Conservation (phyloP, 2,888 invertebrate genomes). For the Paralinhomoeus sp. region DNA sequence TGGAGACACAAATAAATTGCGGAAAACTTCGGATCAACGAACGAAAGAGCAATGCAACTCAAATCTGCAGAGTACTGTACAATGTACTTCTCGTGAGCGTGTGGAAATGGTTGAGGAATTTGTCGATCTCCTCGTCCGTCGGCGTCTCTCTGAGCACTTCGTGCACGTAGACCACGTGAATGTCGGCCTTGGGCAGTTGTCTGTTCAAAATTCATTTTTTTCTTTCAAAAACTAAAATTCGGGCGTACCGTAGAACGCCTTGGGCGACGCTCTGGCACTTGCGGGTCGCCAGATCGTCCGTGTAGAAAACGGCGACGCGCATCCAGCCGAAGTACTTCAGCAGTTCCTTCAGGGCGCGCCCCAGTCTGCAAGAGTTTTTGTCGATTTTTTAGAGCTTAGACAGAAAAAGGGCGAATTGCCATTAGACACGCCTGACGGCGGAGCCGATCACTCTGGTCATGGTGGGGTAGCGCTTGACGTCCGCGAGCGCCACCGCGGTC, state of each 20-base stretch:
- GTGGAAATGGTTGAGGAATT: constrained; percentile 1
- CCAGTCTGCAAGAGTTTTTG: constrained; percentile 8
- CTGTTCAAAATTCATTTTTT: no score
- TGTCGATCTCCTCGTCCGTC: constrained; percentile 2
- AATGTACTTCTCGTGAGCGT: background rate
- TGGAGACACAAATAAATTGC: no score
- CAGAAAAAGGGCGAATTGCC: no score
- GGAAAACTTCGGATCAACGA: no score
- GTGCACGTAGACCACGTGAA: constrained; percentile 3
- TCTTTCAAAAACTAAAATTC: no score
- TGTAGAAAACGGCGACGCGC: constrained; percentile 11
- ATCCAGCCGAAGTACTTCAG: constrained; percentile 12
- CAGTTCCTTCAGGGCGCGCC: constrained; percentile 9
- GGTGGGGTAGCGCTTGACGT: constrained; percentile 9
- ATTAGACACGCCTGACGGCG: background rate
- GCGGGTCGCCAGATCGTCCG: constrained; percentile 2
- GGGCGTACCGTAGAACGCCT: constrained; percentile 6
- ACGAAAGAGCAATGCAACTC: no score
- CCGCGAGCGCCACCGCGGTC: constrained; percentile 7
- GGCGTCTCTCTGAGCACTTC: constrained; percentile 3
- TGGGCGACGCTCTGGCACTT: constrained; percentile 5
- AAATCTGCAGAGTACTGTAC: no score
- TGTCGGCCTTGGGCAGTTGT: background rate
- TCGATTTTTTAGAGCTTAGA: no score
- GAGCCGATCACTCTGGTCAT: background rate